Base-by-base conservation (phyloP, 2,888 invertebrate genomes). In the Melipona bicolor region DNA sequence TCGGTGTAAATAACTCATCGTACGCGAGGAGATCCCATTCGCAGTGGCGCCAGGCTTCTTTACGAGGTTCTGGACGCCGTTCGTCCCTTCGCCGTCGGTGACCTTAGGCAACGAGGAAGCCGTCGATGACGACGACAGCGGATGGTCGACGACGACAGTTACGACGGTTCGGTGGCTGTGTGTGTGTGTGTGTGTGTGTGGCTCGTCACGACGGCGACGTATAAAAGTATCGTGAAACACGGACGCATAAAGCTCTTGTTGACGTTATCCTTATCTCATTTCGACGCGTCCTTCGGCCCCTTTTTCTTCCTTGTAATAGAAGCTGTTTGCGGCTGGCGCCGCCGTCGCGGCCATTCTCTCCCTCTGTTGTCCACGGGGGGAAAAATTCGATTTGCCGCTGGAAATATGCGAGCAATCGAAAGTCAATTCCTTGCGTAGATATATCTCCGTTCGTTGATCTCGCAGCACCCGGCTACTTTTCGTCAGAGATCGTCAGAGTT, bases 21-120 rank as follows among this genome's bases (percentile, higher is more conserved):
- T 87, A 85, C 89, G 88, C 87, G 89, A 89, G 89, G 88, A 11
- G 43, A 91, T 90, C 90, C 91, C 92, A 92, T 92, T 90, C 89
- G 65, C 84, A 87, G 73, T 77, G 93, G 93, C 93, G 93, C 93
- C 93, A 91, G 91, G 85, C 88, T 92, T 92, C 91, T 94, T 94
- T 93, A 93, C 92, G 93, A 92, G 90, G 89, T 90, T 71, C 82
- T 71, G 84, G 84, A 81, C 78, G 87, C 86, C 73, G 21, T 59
- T 69, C 68, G 36, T 43, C 49, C 54, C 24, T 24, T 84, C 84
- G 75, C 59, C 9, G 74, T 62, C 67, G 67, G 69, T 69, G 82
- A 77, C 79, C 74, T 77, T 70, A 71, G 75, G 75, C 71, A 81
- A 71, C 17, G 27, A 62, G 65, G 74, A 21, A 15, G 32, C 56